These are phyloP conservation scores for Halcyon leucocephala DNA, from an alignment of 2,797 vertebrate species.

Conservation along the genomic window DNA sequence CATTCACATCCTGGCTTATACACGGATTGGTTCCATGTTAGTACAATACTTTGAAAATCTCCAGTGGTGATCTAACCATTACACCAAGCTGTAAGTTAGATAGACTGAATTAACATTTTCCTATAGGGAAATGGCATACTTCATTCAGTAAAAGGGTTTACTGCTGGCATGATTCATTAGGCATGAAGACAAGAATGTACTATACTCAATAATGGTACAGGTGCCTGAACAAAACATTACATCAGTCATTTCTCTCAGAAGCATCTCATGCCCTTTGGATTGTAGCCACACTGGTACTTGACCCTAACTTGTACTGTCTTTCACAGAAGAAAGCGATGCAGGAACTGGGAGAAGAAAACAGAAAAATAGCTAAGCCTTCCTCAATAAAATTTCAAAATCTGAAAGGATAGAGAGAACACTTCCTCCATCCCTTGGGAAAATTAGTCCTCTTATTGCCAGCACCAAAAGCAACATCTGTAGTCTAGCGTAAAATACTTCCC, in stretches of 20 bases:
- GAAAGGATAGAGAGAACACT: slow-evolving; percentile 2
- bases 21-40: neutral
- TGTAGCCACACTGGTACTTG: slow-evolving; percentile 5
- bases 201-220: neutral
- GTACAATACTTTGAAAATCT: neutral
- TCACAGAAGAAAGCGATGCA: slow-evolving; percentile 28
- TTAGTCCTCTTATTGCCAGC: neutral
- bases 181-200: neutral
- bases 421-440: neutral
- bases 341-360: neutral
- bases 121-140: neutral
- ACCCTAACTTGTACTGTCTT: slow-evolving; percentile 6
- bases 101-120: neutral
- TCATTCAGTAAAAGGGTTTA: neutral
- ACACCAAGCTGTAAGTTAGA: neutral
- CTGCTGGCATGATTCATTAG: neutral
- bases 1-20: neutral
- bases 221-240: neutral
- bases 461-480: neutral
- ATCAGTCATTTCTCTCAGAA: slow-evolving; percentile 45
- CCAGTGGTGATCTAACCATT: neutral
- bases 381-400: slow-evolving; percentile 4
- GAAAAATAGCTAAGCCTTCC: slow-evolving; percentile 45
- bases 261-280: neutral
- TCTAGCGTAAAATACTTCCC: slow-evolving; percentile 11